Conservation (phyloP, 2,888 invertebrate genomes). For the Tiphia femorata region DNA sequence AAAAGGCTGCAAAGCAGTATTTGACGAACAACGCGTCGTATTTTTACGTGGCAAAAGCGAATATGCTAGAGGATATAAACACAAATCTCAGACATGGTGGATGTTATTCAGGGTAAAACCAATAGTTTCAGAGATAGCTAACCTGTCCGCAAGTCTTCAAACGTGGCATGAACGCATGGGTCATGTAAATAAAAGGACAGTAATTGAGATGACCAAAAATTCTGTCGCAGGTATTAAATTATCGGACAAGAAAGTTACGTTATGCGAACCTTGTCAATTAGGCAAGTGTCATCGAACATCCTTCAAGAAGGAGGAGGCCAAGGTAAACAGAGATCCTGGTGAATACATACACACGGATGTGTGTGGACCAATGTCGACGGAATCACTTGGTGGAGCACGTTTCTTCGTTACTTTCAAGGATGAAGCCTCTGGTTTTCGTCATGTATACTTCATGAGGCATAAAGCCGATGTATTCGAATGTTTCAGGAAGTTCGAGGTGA, state of each 20-base stretch:
- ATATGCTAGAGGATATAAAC: too few relatives aligned
- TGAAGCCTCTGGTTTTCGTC: neutral
- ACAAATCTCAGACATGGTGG: too few relatives aligned
- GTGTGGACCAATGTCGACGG: neutral
- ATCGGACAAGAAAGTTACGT: neutral
- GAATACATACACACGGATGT: slow-evolving; percentile 1
- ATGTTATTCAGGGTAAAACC: too few relatives aligned
- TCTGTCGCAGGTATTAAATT: neutral
- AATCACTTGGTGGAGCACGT: neutral
- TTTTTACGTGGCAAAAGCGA: too few relatives aligned
- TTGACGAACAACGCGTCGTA: too few relatives aligned
- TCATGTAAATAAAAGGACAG: neutral
- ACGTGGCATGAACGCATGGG: neutral
- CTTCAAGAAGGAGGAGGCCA: neutral
- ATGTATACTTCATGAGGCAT: neutral
- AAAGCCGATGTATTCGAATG: neutral
- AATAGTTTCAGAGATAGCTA: too few relatives aligned
- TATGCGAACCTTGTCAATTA: neutral
- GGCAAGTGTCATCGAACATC: neutral
- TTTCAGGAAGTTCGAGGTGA: neutral
- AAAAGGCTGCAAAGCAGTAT: too few relatives aligned
- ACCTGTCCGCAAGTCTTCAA: neutral
- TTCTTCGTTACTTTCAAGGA: slow-evolving; percentile 3
- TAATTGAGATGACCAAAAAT: neutral
- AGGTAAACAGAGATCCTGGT: neutral